A percentile compares a stretch with the other conserved stretches of the same genome.
Conservation (phyloP, 2,888 invertebrate genomes). For the Nemotelus pantherinus region DNA sequence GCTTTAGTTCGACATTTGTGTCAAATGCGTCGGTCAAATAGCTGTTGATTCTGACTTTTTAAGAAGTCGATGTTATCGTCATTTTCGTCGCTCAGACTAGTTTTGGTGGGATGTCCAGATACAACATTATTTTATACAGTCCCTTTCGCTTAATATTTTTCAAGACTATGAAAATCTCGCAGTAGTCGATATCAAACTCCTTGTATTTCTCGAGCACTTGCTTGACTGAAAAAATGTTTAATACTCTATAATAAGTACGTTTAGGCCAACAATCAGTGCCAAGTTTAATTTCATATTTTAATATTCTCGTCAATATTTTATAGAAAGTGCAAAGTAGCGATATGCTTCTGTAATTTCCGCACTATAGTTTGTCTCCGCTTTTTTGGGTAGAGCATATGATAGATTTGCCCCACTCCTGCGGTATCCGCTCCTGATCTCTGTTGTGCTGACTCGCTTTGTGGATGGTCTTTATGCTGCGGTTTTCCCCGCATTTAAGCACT, state of each 20-base stretch:
- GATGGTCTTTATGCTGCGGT: background rate
- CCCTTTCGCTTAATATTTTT: background rate
- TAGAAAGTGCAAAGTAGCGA: conserved; percentile 11
- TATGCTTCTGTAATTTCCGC: conserved; percentile 33
- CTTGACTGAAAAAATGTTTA: background rate
- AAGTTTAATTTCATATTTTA: conserved; percentile 12
- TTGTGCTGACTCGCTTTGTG: background rate
- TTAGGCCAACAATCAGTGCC: background rate
- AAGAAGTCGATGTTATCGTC: background rate
- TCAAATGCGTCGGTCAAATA: background rate
- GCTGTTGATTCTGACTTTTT: background rate
- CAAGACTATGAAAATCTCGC: background rate
- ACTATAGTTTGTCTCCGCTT: conserved; percentile 21
- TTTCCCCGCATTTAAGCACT: conserved; percentile 12
- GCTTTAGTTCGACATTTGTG: background rate
- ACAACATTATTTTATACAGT: conserved; percentile 12
- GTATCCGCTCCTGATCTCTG: background rate
- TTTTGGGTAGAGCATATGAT: conserved; percentile 13
- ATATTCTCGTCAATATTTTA: conserved; percentile 31
- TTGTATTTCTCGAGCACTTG: background rate
- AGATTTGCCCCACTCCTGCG: conserved; percentile 11
- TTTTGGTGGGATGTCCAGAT: conserved; percentile 12
- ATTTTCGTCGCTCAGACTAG: conserved; percentile 8
- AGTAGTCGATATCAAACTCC: background rate
- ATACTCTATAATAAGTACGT: conserved; percentile 22